Conservation (phyloP, 92 coral and sea anemone species). For the Umimayanthus chanpuru region DNA sequence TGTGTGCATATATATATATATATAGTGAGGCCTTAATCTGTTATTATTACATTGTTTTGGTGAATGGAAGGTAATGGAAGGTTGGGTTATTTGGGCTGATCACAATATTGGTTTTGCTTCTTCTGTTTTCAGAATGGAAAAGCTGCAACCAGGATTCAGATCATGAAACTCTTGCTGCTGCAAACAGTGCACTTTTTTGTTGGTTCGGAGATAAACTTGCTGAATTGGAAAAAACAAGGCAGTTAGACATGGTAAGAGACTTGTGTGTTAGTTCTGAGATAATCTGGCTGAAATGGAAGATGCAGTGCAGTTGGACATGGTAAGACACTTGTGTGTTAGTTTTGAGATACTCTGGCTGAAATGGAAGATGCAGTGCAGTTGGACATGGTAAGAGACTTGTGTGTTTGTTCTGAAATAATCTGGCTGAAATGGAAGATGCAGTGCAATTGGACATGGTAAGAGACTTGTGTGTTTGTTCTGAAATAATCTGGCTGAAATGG, state of each 20-base stretch:
- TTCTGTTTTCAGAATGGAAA: conserved; percentile 67
- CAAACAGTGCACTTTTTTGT: conserved; percentile 55
- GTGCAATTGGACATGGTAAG: conserved; percentile 55
- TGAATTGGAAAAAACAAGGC: conserved; percentile 39
- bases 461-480: conserved; percentile 61
- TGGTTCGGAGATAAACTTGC: conserved; percentile 80
- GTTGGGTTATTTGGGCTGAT: neutral
- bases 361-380: conserved; percentile 41
- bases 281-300: conserved; percentile 56
- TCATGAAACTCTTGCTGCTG: conserved; percentile 61
- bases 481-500: conserved; percentile 62
- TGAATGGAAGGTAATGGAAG: neutral
- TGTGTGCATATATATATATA: too few species aligned
- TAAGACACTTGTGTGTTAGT: conserved; percentile 50
- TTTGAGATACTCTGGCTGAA: conserved; percentile 68
- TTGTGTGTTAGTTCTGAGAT: conserved; percentile 70
- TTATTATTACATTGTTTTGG: too few species aligned
- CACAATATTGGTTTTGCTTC: neutral
- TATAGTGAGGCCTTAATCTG: too few species aligned
- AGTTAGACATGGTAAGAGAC: conserved; percentile 66
- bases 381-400: too few species aligned
- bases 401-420: too few species aligned
- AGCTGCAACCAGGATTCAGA: conserved; percentile 56
- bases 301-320: conserved; percentile 10
- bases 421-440: too few species aligned